phyloP scores from a whole-genome alignment of 2,113 vertebrate genomes.

The Serinus canaria region DNA sequence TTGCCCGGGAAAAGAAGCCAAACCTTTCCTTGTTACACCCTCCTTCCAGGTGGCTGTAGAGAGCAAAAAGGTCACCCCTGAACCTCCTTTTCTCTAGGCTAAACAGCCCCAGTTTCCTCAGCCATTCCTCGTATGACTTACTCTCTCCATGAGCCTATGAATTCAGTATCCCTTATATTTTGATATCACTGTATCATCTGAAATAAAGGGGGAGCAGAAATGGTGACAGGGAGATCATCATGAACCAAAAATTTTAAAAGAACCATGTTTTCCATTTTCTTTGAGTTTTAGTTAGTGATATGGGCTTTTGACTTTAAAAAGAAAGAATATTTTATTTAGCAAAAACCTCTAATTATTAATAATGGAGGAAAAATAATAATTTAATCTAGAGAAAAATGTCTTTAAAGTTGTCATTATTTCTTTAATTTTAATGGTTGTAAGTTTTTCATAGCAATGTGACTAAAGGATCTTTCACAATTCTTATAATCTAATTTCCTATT shows the following conservation, averaged over 20 bases:
- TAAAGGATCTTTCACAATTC: background rate
- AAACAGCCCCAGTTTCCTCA: background rate
- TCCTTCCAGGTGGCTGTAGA: background rate
- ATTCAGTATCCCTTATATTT: background rate
- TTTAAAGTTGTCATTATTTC: background rate
- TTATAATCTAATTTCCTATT: background rate
- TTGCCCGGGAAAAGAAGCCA: background rate
- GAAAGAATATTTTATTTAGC: background rate
- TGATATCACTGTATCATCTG: background rate
- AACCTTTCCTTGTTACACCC: background rate
- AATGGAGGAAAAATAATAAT: background rate
- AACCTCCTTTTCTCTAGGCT: background rate
- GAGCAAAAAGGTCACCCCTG: background rate
- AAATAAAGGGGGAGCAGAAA: background rate
- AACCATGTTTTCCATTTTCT: background rate
- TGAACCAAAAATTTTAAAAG: background rate
- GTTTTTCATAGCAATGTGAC: background rate
- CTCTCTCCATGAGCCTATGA: background rate
- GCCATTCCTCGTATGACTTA: background rate
- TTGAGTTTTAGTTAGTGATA: background rate
- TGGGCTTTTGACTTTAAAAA: background rate
- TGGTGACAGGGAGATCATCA: background rate
- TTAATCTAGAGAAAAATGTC: background rate
- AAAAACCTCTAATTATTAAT: background rate
- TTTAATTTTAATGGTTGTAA: background rate